Evolutionary conservation across 2,888 invertebrate genomes (phyloP), one percentile per base, ranked within the genome.

Genomic region (Drosophila tripunctata): DNA sequence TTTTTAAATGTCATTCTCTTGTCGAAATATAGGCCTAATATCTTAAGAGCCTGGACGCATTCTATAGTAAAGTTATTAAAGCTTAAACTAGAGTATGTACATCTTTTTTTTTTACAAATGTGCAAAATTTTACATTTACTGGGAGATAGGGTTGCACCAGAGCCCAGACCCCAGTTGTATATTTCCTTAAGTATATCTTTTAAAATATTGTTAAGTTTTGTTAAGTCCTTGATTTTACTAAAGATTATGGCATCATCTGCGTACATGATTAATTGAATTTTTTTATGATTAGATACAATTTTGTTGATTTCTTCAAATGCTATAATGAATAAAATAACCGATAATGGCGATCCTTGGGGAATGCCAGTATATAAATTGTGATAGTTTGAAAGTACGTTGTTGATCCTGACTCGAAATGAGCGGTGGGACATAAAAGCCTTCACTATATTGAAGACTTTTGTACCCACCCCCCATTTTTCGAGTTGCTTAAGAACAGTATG

Each of bases 401-500:
- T 51, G 15, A 62, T 40, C 15, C 12, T 36, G 17, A 44, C 54
- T 38, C 36, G 36, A 38, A 57, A 57, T 22, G 52, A 57, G 24
- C 54, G 41, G 3, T 35, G 31, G 17, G 24, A 38, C 57, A 47
- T 52, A 30, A 57, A 57, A 40, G 52, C 48, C 43, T 65, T 60
- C 33, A 52, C 45, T 52, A 43, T 27, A 21, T 44, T 55, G 45
- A 64, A 61, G 27, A 30, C 30, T 30, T 30, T 30, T 30, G 33
- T 54, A 52, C 57, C 65, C 15, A 69, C 44, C 36, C 52, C 50
- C 48, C 54, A 58, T 24, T 24, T 17, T 6, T 6, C 30, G 10
- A 70, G 43, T 30, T 60, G 54, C 7, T 61, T 40, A 17, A 57
- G 27, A 12, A 69, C 41, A 5, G 48, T n/a, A 35, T 61, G 56